Evolutionary conservation across 1,140 invertebrate genomes (phyloP).

Genomic region (Sycophila sp.): DNA sequence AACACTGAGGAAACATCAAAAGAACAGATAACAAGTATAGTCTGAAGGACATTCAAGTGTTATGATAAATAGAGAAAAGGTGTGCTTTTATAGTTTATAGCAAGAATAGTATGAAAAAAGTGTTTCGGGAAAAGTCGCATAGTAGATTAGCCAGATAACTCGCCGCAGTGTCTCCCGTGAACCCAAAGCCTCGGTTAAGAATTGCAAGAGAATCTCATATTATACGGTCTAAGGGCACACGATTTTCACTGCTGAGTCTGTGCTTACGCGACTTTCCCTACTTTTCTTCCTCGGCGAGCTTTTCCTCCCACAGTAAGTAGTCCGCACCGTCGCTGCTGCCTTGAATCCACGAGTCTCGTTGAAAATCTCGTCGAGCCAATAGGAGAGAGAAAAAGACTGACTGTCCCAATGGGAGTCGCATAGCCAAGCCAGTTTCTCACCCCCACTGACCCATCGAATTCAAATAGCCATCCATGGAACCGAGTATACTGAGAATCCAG

Average conservation of each 20-base stretch:
- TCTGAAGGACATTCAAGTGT: too few species aligned
- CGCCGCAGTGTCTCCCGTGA: slow-evolving; percentile 64
- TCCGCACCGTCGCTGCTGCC: neutral
- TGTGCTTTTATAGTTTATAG: neutral
- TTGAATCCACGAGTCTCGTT: slow-evolving; percentile 16
- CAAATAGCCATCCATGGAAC: too few species aligned
- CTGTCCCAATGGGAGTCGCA: slow-evolving; percentile 49
- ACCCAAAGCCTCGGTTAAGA: slow-evolving; percentile 58
- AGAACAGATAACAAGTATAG: neutral
- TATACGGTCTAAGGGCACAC: slow-evolving; percentile 57
- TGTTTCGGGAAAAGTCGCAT: slow-evolving; percentile 23
- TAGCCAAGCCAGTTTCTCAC: slow-evolving; percentile 68
- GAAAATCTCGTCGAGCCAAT: slow-evolving; percentile 58
- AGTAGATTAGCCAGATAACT: slow-evolving; percentile 51
- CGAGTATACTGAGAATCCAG: too few species aligned
- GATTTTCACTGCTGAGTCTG: slow-evolving; percentile 64
- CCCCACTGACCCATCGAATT: slow-evolving; percentile 63
- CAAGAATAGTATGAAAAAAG: neutral
- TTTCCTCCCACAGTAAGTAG: too few species aligned
- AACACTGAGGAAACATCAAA: neutral
- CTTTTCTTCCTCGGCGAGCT: neutral
- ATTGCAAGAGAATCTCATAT: slow-evolving; percentile 37
- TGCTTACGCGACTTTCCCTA: slow-evolving; percentile 10
- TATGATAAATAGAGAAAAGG: neutral
- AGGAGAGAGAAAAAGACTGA: slow-evolving; percentile 70